Evolutionary conservation across 1,140 invertebrate species (phyloP).

Genomic region (Aphelenchoides fujianensis): DNA sequence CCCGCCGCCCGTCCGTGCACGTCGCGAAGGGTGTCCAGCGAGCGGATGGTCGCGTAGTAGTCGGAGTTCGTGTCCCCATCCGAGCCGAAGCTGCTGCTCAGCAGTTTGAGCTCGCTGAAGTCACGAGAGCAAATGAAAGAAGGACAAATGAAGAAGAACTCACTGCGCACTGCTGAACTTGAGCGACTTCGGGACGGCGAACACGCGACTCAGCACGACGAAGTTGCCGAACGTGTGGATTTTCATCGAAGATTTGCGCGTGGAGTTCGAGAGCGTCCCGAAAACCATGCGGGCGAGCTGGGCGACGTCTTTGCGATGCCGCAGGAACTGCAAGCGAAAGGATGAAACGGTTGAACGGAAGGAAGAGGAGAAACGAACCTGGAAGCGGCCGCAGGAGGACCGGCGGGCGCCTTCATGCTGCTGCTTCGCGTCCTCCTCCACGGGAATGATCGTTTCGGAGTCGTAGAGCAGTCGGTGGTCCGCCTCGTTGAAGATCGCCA

Average conservation of each 20-base stretch:
- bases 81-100: conserved; percentile 28
- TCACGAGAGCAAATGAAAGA: neutral
- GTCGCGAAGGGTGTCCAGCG: conserved; percentile 31
- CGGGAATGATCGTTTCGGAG: conserved; percentile 33
- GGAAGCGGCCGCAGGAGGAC: conserved; percentile 38
- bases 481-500: conserved; percentile 33
- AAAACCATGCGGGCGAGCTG: conserved; percentile 39
- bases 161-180: conserved; percentile 28
- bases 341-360: too few relatives aligned
- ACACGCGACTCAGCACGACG: conserved; percentile 37
- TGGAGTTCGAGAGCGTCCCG: conserved; percentile 31
- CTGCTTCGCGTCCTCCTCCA: conserved; percentile 27
- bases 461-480: conserved; percentile 37
- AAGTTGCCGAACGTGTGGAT: conserved; percentile 42
- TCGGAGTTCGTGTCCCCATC: conserved; percentile 33
- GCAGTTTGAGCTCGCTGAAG: conserved; percentile 32
- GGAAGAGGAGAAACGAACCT: conserved; percentile 26
- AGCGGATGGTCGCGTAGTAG: conserved; percentile 42
- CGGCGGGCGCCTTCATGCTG: conserved; percentile 22
- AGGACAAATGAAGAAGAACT: conserved; percentile 1
- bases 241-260: conserved; percentile 29
- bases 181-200: conserved; percentile 29
- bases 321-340: conserved; percentile 40
- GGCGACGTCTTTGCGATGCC: conserved; percentile 30
- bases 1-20: too few relatives aligned